These are phyloP conservation scores for Accipiter cooperii DNA, from an alignment of 2,113 vertebrate species.

Conservation along the genomic window DNA sequence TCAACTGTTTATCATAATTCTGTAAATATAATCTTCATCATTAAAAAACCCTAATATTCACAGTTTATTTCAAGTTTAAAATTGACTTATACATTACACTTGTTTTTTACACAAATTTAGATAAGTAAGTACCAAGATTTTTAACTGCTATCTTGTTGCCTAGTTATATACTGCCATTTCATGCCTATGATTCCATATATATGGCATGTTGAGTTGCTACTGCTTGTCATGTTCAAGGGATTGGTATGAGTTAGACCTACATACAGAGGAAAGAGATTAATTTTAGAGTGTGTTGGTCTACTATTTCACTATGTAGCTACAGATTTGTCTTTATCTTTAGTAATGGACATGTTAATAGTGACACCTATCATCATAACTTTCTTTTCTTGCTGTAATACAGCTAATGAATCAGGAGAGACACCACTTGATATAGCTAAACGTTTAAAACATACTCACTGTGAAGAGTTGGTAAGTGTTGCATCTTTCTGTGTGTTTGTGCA, in stretches of 20 bases:
- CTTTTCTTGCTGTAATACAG: conserved; percentile 67
- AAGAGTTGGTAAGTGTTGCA: conserved; percentile 84
- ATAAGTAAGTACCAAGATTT: not conserved
- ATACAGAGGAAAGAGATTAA: not conserved
- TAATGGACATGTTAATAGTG: not conserved
- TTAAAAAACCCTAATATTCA: not conserved
- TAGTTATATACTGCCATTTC: not conserved
- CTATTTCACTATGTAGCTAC: not conserved
- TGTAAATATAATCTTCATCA: not conserved
- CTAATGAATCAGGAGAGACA: conserved; percentile 89
- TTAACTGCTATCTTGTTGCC: not conserved
- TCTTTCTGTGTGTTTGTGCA: not conserved
- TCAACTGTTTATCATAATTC: not conserved
- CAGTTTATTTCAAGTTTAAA: not conserved
- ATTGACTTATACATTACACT: not conserved
- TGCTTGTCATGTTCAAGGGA: not conserved
- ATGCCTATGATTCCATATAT: not conserved
- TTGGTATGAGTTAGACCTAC: not conserved
- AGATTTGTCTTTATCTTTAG: not conserved
- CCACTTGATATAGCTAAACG: conserved; percentile 88
- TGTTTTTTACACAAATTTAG: not conserved
- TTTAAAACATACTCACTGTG: conserved; percentile 85
- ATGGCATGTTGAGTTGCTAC: not conserved
- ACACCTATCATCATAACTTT: not conserved
- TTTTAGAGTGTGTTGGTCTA: not conserved